Percentiles rank a stretch among this genome's conserved stretches.
Evolutionary conservation across 2,888 invertebrate species (phyloP).

Genomic region (Venusia cambrica): DNA sequence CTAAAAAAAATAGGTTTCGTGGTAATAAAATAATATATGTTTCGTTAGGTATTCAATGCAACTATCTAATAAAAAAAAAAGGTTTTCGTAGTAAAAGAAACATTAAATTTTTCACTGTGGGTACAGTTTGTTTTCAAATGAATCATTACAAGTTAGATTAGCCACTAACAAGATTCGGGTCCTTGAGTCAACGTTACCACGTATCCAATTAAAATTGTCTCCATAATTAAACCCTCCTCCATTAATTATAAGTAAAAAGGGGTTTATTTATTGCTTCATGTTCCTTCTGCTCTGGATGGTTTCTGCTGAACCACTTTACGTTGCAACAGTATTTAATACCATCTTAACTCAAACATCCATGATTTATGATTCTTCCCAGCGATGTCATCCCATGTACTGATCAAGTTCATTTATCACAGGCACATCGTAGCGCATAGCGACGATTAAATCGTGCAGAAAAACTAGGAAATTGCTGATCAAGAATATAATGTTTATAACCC

Average conservation of each 20-base stretch:
- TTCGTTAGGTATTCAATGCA: too few relatives aligned
- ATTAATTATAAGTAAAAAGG: slow-evolving; percentile 48
- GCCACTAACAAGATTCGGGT: slow-evolving; percentile 42
- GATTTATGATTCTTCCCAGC: slow-evolving; percentile 7
- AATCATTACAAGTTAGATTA: slow-evolving; percentile 35
- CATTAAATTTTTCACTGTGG: too few relatives aligned
- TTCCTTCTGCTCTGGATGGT: slow-evolving; percentile 32
- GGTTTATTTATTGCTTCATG: slow-evolving; percentile 46
- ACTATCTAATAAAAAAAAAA: too few relatives aligned
- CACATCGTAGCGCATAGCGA: slow-evolving; percentile 27
- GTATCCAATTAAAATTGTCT: slow-evolving; percentile 60
- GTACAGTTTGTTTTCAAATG: slow-evolving; percentile 28
- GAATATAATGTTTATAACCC: slow-evolving; percentile 51
- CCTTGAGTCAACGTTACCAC: slow-evolving; percentile 53
- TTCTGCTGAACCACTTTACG: slow-evolving; percentile 13
- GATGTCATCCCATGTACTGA: slow-evolving; percentile 17
- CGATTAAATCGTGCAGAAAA: slow-evolving; percentile 55
- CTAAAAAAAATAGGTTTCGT: too few relatives aligned
- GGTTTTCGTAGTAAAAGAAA: too few relatives aligned
- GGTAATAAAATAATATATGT: too few relatives aligned
- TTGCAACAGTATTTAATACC: too few relatives aligned
- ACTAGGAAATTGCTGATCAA: slow-evolving; percentile 52
- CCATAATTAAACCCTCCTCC: slow-evolving; percentile 40
- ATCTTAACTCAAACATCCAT: too few relatives aligned
- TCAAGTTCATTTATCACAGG: slow-evolving; percentile 26